A percentile compares a stretch with the other conserved stretches of the same genome.
Conservation (phyloP, 2,888 invertebrate species). For the Hydraecia micacea region DNA sequence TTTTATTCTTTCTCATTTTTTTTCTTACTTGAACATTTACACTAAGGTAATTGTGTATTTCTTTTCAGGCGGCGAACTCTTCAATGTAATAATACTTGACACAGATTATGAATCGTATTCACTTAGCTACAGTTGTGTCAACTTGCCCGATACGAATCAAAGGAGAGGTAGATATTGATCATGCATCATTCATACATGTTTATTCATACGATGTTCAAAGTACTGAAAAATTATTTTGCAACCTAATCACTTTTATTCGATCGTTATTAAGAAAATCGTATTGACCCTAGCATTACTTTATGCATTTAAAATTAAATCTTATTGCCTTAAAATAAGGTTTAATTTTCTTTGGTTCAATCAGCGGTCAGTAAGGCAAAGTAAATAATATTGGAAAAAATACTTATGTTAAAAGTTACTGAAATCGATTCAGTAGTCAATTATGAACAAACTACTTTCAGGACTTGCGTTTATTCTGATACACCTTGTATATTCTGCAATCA, state of each 20-base stretch:
- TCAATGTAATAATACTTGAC: constrained; percentile 72
- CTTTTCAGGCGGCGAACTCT: constrained; percentile 53
- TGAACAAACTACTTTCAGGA: too few relatives aligned
- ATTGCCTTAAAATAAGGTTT: too few relatives aligned
- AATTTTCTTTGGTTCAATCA: too few relatives aligned
- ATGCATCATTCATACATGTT: neutral
- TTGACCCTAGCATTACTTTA: too few relatives aligned
- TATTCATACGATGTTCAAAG: neutral
- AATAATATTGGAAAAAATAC: too few relatives aligned
- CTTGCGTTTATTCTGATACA: too few relatives aligned
- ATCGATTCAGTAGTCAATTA: too few relatives aligned
- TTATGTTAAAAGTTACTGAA: too few relatives aligned
- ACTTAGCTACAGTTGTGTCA: constrained; percentile 90
- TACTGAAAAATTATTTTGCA: neutral
- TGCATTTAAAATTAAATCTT: too few relatives aligned
- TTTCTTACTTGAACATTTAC: neutral
- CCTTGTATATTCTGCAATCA: neutral
- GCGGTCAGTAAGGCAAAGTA: too few relatives aligned
- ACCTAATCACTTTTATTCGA: too few relatives aligned
- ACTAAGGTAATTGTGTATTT: neutral
- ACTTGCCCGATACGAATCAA: constrained; percentile 70
- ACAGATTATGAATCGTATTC: constrained; percentile 91
- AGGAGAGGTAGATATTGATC: constrained; percentile 65
- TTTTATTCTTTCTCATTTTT: neutral
- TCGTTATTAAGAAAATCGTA: too few relatives aligned